Percentiles rank a stretch among this genome's conserved stretches.
phyloP scores from a whole-genome alignment of 2,113 vertebrate genomes.

The Meleagris gallopavo region DNA sequence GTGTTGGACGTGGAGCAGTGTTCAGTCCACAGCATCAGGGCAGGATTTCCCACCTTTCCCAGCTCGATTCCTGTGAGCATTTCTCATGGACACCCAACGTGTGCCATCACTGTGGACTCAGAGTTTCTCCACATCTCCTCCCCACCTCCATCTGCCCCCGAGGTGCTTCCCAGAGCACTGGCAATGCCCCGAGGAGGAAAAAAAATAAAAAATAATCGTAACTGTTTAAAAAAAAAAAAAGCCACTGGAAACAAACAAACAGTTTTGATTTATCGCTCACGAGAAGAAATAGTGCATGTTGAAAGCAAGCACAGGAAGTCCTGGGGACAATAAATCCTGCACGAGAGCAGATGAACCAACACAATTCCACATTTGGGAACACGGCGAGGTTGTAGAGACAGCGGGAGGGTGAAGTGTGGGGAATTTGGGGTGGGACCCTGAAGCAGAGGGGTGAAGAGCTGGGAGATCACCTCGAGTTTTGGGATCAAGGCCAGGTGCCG shows the following conservation, averaged over 20 bases:
- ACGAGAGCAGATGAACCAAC: background rate
- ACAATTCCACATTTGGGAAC: background rate
- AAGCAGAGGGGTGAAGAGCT: background rate
- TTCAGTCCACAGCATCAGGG: accelerated
- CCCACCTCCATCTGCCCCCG: background rate
- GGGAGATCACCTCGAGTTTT: background rate
- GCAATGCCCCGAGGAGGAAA: background rate
- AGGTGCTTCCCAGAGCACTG: background rate
- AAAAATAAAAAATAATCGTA: background rate
- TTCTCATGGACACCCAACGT: accelerated
- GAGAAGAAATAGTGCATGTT: background rate
- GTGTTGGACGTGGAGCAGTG: background rate
- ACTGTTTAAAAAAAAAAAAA: background rate
- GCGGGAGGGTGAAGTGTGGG: background rate
- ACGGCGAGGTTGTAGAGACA: background rate
- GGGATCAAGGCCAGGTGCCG: background rate
- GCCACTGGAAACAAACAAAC: background rate
- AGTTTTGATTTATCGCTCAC: slow-evolving; percentile 14
- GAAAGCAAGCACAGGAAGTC: slow-evolving; percentile 47
- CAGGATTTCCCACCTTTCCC: background rate
- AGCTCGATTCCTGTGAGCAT: background rate
- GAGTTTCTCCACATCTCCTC: accelerated
- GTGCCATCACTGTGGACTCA: background rate
- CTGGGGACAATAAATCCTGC: slow-evolving; percentile 3
- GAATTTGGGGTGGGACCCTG: background rate